Evolutionary conservation across 2,113 vertebrate genomes (phyloP).

Genomic region (Chinchilla lanigera): DNA sequence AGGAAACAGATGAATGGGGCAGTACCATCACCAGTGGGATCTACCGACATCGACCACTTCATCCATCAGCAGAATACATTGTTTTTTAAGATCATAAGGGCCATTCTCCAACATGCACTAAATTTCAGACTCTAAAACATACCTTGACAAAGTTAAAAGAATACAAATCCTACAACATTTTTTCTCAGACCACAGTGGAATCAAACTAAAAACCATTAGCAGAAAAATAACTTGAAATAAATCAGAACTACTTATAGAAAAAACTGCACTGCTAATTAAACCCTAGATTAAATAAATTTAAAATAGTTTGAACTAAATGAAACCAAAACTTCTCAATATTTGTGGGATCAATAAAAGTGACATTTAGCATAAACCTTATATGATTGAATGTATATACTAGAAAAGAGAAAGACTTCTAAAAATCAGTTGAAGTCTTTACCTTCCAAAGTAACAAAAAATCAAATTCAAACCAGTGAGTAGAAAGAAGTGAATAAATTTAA

Average conservation of each 20-base stretch:
- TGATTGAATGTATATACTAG: background rate
- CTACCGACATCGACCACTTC: background rate
- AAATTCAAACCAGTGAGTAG: background rate
- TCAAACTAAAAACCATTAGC: background rate
- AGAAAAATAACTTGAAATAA: background rate
- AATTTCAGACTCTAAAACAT: background rate
- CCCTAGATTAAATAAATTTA: background rate
- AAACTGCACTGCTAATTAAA: background rate
- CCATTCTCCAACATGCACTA: background rate
- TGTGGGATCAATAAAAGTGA: background rate
- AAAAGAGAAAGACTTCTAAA: background rate
- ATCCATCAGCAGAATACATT: background rate
- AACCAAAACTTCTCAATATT: background rate
- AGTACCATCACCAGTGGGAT: background rate
- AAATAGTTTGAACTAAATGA: background rate
- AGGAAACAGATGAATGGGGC: background rate
- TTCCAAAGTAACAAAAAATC: background rate
- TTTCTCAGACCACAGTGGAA: no score
- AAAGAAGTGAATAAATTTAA: background rate
- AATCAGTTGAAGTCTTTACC: background rate
- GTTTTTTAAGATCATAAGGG: background rate
- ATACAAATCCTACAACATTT: background rate
- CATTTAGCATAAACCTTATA: background rate
- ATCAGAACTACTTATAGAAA: background rate
- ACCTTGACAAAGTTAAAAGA: background rate